Evolutionary conservation across 2,888 invertebrate genomes (phyloP).

Genomic region (Eupithecia inturbata): DNA sequence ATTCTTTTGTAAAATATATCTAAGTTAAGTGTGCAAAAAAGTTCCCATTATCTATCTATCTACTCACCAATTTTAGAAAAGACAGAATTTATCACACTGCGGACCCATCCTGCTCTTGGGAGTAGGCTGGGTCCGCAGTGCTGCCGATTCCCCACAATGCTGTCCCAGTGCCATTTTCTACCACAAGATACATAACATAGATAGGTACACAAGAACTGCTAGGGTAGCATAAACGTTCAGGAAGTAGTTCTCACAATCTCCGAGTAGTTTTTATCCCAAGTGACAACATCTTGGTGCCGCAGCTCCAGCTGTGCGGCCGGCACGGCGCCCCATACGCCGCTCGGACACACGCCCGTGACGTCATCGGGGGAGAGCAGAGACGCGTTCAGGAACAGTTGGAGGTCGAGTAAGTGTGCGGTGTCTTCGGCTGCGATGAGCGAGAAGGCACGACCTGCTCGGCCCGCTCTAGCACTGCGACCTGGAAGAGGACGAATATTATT

Average conservation of each 20-base stretch:
- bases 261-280: conserved; percentile 88
- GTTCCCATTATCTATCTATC: too few species aligned
- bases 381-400: conserved; percentile 96
- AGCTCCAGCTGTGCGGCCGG: conserved; percentile 93
- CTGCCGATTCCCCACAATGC: too few species aligned
- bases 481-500: background rate
- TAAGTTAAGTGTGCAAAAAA: too few species aligned
- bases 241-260: conserved; percentile 87
- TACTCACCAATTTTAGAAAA: too few species aligned
- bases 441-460: conserved; percentile 95
- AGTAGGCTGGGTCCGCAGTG: too few species aligned
- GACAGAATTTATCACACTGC: too few species aligned
- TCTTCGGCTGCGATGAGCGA: conserved; percentile 96
- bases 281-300: conserved; percentile 89
- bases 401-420: conserved; percentile 95
- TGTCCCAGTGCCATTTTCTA: too few species aligned
- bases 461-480: conserved; percentile 98
- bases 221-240: background rate
- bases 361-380: conserved; percentile 74
- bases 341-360: conserved; percentile 68
- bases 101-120: too few species aligned
- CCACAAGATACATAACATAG: too few species aligned
- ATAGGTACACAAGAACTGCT: background rate
- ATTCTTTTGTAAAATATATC: too few species aligned
- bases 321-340: conserved; percentile 90